Evolutionary conservation across 2,888 invertebrate genomes (phyloP).

Genomic region (Tetramorium bicarinatum): DNA sequence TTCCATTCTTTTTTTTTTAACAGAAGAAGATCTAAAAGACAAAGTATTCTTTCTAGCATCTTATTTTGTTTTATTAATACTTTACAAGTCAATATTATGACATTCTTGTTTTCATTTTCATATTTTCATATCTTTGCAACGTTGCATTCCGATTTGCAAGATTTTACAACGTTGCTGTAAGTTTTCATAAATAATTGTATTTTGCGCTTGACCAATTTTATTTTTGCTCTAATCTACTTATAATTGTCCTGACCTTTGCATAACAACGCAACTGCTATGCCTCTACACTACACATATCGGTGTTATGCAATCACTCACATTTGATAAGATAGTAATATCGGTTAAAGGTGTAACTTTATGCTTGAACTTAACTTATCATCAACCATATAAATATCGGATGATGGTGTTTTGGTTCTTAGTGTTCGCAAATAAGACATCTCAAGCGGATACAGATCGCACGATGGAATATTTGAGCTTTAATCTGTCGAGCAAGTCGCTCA

Average conservation of each 20-base stretch:
- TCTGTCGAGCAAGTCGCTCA: slow-evolving; percentile 74
- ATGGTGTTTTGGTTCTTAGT: background rate
- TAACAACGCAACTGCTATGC: background rate
- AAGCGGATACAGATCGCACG: background rate
- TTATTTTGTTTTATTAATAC: background rate
- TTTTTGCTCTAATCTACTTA: background rate
- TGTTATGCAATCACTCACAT: background rate
- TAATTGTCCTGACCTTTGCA: background rate
- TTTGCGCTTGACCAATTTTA: background rate
- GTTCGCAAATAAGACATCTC: background rate
- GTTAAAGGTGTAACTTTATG: slow-evolving; percentile 2
- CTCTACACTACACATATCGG: background rate
- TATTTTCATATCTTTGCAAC: background rate
- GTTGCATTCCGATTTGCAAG: background rate
- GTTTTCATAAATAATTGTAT: background rate
- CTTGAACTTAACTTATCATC: background rate
- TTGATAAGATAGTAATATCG: slow-evolving; percentile 22
- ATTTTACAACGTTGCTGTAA: background rate
- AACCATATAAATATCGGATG: slow-evolving; percentile 20
- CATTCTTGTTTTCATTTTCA: background rate
- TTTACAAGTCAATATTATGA: background rate
- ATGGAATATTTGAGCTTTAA: slow-evolving; percentile 84
- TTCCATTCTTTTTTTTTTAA: background rate
- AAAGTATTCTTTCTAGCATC: background rate
- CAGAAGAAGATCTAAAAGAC: background rate